Base-by-base conservation (phyloP, 35 echinoderm and acorn worm species). In the Holothuria glaberrima region DNA sequence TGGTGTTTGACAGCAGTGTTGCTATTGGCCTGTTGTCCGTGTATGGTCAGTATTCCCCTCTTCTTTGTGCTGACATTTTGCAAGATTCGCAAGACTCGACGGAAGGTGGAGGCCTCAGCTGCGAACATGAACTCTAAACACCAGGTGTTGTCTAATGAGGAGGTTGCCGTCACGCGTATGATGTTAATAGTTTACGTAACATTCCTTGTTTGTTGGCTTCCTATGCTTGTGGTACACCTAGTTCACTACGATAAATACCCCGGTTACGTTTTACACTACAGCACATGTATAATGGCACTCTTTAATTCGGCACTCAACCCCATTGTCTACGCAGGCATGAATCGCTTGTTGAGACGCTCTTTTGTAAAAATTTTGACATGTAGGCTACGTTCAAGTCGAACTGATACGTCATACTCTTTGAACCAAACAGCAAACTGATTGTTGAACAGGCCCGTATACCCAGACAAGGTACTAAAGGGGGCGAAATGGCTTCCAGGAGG, bases 131-230 rank as follows among this genome's bases (percentile, higher is more conserved):
- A 34, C 24, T 48, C 62, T 21, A 28, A n/a, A 70, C 52, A 87
- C 26, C 35, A 16, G 6, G 22, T 30, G 7, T 48, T 87, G 6
- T 87, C 85, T 16, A 48, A 50, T 21, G 61, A 87, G 14, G 85
- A 87, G 85, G 65, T 87, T 6, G 85, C 85, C 1, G 62, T 87
- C 2, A 87, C 85, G 0, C 60, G 85, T 38, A 87, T 87, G 85
- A 87, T 87, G 85, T 30, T 87, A 22, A 59, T 87, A 12, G 85
- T 87, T 33, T 87, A 69, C 63, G 1, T 71, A 9, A 71, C 66
- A 35, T 87, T 87, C 29, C 0, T 50, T 4, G 65, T 70, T 20
- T 87, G 85, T 59, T 87, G 85, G 85, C 34, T 87, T 3, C 85
- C 85, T 12, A 45, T 87, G 61, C 85, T 87, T 21, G 4, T 70